Conservation (phyloP, 2,797 vertebrate species). For the Strix occidentalis region DNA sequence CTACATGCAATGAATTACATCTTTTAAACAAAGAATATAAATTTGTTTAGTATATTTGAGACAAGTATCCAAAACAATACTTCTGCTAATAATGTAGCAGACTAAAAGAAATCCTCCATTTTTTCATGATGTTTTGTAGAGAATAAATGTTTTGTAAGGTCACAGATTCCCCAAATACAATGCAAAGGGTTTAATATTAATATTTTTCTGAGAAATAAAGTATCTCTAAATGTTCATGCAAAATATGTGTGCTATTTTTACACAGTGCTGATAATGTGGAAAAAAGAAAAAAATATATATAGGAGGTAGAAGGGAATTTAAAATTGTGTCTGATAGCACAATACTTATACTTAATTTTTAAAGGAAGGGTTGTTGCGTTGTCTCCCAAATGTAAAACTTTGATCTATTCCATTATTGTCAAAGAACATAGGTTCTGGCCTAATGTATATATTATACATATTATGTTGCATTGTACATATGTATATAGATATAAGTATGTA, state of each 20-base stretch:
- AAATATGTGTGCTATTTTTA: neutral
- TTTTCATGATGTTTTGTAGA: neutral
- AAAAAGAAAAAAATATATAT: neutral
- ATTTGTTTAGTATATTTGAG: neutral
- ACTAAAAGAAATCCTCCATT: neutral
- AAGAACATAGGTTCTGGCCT: neutral
- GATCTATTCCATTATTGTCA: neutral
- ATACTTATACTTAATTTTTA: neutral
- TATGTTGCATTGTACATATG: neutral
- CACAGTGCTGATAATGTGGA: neutral
- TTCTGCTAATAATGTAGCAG: neutral
- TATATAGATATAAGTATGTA: neutral
- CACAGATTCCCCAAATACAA: neutral
- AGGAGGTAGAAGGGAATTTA: neutral
- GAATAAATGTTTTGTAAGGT: neutral
- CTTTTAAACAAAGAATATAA: neutral
- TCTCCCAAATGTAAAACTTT: neutral
- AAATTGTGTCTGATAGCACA: neutral
- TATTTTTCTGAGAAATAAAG: neutral
- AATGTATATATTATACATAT: neutral
- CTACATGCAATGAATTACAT: neutral
- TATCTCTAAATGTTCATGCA: neutral
- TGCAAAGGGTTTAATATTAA: neutral
- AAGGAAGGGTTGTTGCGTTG: neutral
- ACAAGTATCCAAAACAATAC: neutral